Base-by-base conservation (phyloP, 1,140 invertebrate genomes). In the Heliothis virescens region DNA sequence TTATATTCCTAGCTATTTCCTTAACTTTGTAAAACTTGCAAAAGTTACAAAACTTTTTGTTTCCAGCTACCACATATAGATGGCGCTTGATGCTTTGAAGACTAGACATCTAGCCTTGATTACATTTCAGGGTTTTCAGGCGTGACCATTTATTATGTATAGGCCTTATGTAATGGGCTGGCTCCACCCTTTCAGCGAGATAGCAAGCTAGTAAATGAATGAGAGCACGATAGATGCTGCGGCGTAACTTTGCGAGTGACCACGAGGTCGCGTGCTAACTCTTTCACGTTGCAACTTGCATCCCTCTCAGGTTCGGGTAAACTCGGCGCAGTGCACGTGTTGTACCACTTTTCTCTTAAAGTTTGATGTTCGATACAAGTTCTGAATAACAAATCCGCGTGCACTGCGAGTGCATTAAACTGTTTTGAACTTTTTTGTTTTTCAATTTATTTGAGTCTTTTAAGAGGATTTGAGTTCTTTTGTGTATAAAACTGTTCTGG, bases 331-430 rank as follows among this genome's bases (percentile, higher is more conserved):
- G 7, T 52, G 65, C 65, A 69, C 65, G 65, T 69, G 65, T 69
- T 21, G 65, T 69, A 52, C 29, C 52, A 21, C 29, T 69, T 41
- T n/a, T n/a, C n/a, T n/a, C n/a, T 52, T 21, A 18, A 69, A 69
- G 48, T 69, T 69, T 69, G 16, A 21, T 52, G 47, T 52, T 69
- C 47, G 48, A 69, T 69, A 65, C 65, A 69, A 69, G 18, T 69
- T 69, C 18, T 69, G 48, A 48, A 52, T 69, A 69, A 69, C 48
- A 69, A 26, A 15, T 21, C 47, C 18, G 21, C 41, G 65, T 52
- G 65, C 65, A 69, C 3, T 48, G 65, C 48, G 65, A 65, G 62
- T 52, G 13, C 65, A 26, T 26, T 52, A 69, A 69, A 21, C 52
- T 15, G 10, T 69, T 69, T 53, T 26, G 48, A 69, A 69, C 65